phyloP scores from a whole-genome alignment of 2,113 vertebrate genomes.

The Nettapus auritus region DNA sequence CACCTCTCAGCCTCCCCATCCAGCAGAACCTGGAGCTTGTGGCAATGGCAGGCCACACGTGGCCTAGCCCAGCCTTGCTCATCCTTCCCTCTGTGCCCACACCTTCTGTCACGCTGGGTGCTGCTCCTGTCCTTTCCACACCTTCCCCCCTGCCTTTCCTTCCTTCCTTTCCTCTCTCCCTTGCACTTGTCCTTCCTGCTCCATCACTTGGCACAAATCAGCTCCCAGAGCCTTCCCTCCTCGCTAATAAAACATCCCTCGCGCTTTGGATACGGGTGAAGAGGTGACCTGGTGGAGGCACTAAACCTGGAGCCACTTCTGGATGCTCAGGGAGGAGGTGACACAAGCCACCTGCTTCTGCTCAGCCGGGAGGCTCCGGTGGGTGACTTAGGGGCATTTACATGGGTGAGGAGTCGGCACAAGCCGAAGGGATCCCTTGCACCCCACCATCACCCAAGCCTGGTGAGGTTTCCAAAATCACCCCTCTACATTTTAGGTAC shows the following conservation, averaged over 20 bases:
- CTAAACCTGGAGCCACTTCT: not conserved
- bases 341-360: not conserved
- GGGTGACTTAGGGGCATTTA: not conserved
- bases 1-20: not conserved
- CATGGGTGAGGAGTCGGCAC: rapidly evolving
- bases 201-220: not conserved
- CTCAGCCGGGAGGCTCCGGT: not conserved
- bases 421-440: rapidly evolving
- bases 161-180: not conserved
- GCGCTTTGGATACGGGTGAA: not conserved
- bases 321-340: not conserved
- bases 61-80: rapidly evolving
- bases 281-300: not conserved
- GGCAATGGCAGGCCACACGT: not conserved
- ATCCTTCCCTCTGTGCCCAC: not conserved
- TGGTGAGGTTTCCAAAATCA: not conserved
- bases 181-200: not conserved
- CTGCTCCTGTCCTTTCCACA: not conserved
- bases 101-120: not conserved
- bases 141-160: not conserved
- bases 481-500: not conserved
- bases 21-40: not conserved
- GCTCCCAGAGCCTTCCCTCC: not conserved
- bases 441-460: not conserved
- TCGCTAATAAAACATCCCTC: not conserved